Evolutionary conservation across 2,888 invertebrate genomes (phyloP).

Genomic region (Anthrax anthrax): DNA sequence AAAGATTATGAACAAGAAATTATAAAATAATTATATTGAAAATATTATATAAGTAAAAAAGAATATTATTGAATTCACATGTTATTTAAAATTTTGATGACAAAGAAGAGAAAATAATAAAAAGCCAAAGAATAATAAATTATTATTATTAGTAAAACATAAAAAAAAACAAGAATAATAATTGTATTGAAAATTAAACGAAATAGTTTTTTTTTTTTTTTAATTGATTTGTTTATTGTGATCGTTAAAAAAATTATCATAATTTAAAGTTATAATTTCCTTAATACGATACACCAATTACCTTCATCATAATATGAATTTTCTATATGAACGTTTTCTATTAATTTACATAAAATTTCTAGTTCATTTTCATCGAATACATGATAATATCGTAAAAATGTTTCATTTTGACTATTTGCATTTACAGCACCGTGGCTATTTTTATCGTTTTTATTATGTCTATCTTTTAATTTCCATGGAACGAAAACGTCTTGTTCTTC

Average conservation of each 20-base stretch:
- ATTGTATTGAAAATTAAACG: too few relatives aligned
- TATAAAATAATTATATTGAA: too few relatives aligned
- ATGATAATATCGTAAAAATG: constrained; percentile 80
- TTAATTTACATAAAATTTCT: constrained; percentile 44
- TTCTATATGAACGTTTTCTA: constrained; percentile 41
- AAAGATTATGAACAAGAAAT: background rate
- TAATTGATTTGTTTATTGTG: too few relatives aligned
- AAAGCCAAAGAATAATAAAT: too few relatives aligned
- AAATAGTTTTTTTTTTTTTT: too few relatives aligned
- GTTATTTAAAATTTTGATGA: too few relatives aligned
- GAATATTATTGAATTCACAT: too few relatives aligned
- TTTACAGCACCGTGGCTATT: background rate
- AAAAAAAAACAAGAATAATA: too few relatives aligned
- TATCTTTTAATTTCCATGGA: constrained; percentile 72
- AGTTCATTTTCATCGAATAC: constrained; percentile 80
- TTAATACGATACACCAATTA: constrained; percentile 81
- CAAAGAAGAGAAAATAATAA: too few relatives aligned
- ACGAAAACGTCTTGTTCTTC: constrained; percentile 81
- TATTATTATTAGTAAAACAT: too few relatives aligned
- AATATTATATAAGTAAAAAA: too few relatives aligned
- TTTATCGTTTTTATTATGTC: background rate
- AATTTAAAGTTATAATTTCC: constrained; percentile 33
- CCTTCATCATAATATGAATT: constrained; percentile 87
- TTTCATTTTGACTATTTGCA: constrained; percentile 26
- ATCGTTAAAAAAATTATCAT: too few relatives aligned